Evolutionary conservation across 2,113 vertebrate genomes (phyloP).

Genomic region (Brachyhypopomus occidentalis): DNA sequence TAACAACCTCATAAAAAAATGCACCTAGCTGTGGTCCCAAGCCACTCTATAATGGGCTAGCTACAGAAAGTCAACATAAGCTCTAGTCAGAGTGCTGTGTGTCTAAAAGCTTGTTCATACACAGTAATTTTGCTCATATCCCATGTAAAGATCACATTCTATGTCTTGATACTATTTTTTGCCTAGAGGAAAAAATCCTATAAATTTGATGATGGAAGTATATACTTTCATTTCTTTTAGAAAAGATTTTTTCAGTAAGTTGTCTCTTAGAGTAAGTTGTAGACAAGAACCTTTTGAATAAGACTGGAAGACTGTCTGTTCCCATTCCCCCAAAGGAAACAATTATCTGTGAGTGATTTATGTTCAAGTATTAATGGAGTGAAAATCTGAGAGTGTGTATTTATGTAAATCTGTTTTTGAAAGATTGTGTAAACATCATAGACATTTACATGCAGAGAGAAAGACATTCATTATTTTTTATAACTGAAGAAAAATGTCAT

Average conservation of each 20-base stretch:
- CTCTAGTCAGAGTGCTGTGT: not conserved
- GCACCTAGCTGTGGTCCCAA: constrained; percentile 12
- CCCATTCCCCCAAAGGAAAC: constrained; percentile 18
- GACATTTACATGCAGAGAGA: constrained; percentile 52
- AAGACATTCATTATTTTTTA: constrained; percentile 58
- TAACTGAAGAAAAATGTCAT: constrained; percentile 49
- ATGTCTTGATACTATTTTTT: not conserved
- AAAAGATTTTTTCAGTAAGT: constrained; percentile 42
- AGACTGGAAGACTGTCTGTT: constrained; percentile 20
- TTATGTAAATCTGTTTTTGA: constrained; percentile 53
- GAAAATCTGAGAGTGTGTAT: constrained; percentile 48
- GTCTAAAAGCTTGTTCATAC: constrained; percentile 12
- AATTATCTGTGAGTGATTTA: constrained; percentile 33
- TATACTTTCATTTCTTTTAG: not conserved
- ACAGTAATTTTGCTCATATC: not conserved
- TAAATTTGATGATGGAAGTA: not conserved
- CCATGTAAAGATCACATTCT: not conserved
- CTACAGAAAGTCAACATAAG: not conserved
- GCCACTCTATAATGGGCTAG: not conserved
- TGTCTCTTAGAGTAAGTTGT: not conserved
- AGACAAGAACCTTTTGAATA: constrained; percentile 31
- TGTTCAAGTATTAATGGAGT: constrained; percentile 27
- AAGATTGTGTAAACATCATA: constrained; percentile 52
- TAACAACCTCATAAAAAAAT: not conserved
- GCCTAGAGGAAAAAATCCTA: not conserved